Base-by-base conservation (phyloP, 2,113 vertebrate genomes). In the Phrynocephalus versicolor region DNA sequence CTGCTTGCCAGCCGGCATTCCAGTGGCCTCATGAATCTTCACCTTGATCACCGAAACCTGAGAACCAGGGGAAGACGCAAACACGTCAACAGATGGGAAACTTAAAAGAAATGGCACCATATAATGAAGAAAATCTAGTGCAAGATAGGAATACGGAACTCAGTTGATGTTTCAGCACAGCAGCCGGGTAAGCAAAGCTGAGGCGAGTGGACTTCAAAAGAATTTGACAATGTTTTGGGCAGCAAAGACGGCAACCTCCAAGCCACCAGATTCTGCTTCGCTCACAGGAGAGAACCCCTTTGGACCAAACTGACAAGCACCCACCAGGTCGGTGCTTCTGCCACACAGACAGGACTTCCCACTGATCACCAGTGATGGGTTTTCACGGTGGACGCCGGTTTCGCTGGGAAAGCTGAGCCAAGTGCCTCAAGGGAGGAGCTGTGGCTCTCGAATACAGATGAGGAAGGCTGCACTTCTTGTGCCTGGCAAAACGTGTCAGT, bases 31-130 rank as follows among this genome's bases (percentile, higher is more conserved):
- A 0, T 99, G 99, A 93, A 99, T 99, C 95, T 99, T 99, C 85
- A 99, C 98, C 97, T 99, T 99, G 92, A 99, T 99, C 81, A 99
- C 99, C 83, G 99, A 99, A 84, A 99, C 98, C 99, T 99, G 84
- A 23, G 60, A 51, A 90, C 7, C 69, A 88, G 55, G 27, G 25
- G 25, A 25, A 6, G 90, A 65, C 18, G 39, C 89, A 78, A 27
- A 1, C 1, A 51, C 51, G 33, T 37, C n/a, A 3, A 60, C 0
- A 3, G 12, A 45, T 14, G 6, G 21, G 0, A 1, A 37, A 79
- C 3, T 60, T 62, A 57, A 39, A 72, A 72, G 67, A 2, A 10
- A 19, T 51, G 13, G 1, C 51, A 6, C 30, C 64, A 71, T 16
- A 71, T 23, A 3, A 9, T 33, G 30, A 10, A 30, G 10, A 51